These are phyloP conservation scores for Ailurus styani DNA, from an alignment of 2,113 vertebrate species.

Conservation along the genomic window DNA sequence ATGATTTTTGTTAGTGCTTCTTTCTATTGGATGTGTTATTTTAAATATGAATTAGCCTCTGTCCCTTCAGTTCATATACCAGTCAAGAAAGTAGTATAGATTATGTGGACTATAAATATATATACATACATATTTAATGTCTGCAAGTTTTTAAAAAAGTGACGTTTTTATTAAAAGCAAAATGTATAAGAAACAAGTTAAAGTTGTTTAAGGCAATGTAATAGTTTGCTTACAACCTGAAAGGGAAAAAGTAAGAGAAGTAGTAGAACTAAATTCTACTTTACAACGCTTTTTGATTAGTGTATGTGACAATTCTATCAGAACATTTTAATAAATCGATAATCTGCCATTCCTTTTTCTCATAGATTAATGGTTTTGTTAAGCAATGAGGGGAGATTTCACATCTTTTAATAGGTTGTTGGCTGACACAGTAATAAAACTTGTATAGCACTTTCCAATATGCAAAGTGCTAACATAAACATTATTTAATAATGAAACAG, in stretches of 20 bases:
- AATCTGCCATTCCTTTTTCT: slow-evolving; percentile 16
- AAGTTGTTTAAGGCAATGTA: slow-evolving; percentile 16
- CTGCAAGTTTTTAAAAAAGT: background rate
- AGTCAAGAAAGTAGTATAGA: background rate
- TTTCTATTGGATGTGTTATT: slow-evolving; percentile 9
- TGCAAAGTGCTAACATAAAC: background rate
- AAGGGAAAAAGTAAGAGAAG: slow-evolving; percentile 6
- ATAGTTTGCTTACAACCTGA: background rate
- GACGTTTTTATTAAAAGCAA: background rate
- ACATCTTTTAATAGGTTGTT: background rate
- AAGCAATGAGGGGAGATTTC: background rate
- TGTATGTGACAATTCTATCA: background rate
- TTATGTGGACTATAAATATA: background rate
- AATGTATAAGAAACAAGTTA: slow-evolving; percentile 6
- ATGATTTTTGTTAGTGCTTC: background rate
- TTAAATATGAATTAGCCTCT: slow-evolving; percentile 32
- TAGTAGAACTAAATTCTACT: slow-evolving; percentile 26
- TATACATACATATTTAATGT: background rate
- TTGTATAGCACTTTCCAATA: slow-evolving; percentile 13
- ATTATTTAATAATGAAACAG: slow-evolving; percentile 35
- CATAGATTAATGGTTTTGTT: background rate
- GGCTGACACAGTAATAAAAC: slow-evolving; percentile 8
- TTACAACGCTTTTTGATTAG: background rate
- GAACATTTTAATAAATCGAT: slow-evolving; percentile 32
- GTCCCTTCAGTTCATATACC: background rate